Conservation (phyloP, 92 coral and sea anemone species). For the Porites divaricata region DNA sequence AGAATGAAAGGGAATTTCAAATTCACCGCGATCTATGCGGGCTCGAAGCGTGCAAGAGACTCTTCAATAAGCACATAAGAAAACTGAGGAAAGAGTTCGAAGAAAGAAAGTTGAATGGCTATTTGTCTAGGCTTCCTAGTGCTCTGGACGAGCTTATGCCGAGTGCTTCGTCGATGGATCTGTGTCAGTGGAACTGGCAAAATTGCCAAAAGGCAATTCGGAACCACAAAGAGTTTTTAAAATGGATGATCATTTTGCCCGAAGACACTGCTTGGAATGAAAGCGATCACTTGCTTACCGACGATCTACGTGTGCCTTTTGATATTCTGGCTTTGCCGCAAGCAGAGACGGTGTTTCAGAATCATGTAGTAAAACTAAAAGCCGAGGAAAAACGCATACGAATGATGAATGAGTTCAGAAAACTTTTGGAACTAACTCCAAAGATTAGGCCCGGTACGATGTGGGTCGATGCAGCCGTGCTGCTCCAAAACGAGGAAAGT, state of each 20-base stretch:
- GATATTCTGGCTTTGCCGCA: conserved; percentile 80
- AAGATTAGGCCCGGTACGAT: conserved; percentile 95
- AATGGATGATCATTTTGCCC: conserved; percentile 84
- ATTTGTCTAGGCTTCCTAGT: conserved; percentile 87
- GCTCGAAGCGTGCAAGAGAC: conserved; percentile 86
- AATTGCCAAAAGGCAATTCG: conserved; percentile 85
- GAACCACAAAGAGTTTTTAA: conserved; percentile 80
- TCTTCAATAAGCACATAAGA: conserved; percentile 92
- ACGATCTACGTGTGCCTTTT: conserved; percentile 84
- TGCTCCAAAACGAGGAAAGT: conserved; percentile 94
- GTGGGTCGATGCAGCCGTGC: conserved; percentile 88
- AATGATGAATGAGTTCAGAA: conserved; percentile 91
- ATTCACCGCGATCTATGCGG: conserved; percentile 89
- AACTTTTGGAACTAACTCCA: conserved; percentile 93
- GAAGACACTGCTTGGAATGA: conserved; percentile 92
- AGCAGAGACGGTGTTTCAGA: conserved; percentile 76
- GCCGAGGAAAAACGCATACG: conserved; percentile 89
- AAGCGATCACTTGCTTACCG: conserved; percentile 87
- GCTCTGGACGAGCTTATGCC: conserved; percentile 96
- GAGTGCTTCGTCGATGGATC: conserved; percentile 75
- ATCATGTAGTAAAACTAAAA: conserved; percentile 88
- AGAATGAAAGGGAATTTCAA: conserved; percentile 74
- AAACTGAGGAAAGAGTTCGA: conserved; percentile 92
- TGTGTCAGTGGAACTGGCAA: conserved; percentile 89
- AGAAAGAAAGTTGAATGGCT: conserved; percentile 83